Evolutionary conservation across 2,113 vertebrate species (phyloP), one percentile per base, ranked within the genome.

Genomic region (Salvelinus fontinalis): DNA sequence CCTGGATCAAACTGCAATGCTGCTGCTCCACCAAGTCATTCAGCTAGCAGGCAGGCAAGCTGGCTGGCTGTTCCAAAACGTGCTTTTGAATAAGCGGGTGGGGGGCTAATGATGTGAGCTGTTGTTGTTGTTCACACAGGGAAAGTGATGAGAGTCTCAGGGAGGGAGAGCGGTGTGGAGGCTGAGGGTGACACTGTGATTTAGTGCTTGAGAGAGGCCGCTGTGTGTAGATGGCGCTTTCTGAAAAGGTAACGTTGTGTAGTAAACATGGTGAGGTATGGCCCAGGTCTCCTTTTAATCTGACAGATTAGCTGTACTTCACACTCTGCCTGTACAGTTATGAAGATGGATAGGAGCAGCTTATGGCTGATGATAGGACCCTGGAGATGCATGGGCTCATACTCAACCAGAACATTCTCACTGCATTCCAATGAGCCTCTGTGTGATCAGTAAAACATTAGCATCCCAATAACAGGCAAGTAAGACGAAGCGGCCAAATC

Each of bases 261-360:
- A 54, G 39, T 54, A 18, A 54, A 54, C 51, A 54, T 54, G 5
- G 51, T 54, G 51, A 54, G 51, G 51, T 54, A 62, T n/a, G 57
- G 18, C 49, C 14, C 39, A 34, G 71, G 6, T 6, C 22, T 31
- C 59, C 18, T 22, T 59, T 20, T 44, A 44, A 34, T 60, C 71
- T 73, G 29, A 64, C 20, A 2, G 90, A 90, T 90, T 91, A 91
- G 89, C 86, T 86, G 85, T 75, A 88, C 87, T 90, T 88, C 79
- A 87, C 85, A 89, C 84, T 87, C 89, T 86, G 81, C 81, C 76
- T 84, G 81, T 88, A 86, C 88, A 84, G 86, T 92, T 90, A 92
- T 91, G 90, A 90, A 92, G 91, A 93, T 91, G 88, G 90, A 93
- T 91, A 92, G 90, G 87, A 86, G 89, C 86, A 87, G 88, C 89